phyloP scores from a whole-genome alignment of 2,113 vertebrate genomes.

The Bagarius yarrelli region DNA sequence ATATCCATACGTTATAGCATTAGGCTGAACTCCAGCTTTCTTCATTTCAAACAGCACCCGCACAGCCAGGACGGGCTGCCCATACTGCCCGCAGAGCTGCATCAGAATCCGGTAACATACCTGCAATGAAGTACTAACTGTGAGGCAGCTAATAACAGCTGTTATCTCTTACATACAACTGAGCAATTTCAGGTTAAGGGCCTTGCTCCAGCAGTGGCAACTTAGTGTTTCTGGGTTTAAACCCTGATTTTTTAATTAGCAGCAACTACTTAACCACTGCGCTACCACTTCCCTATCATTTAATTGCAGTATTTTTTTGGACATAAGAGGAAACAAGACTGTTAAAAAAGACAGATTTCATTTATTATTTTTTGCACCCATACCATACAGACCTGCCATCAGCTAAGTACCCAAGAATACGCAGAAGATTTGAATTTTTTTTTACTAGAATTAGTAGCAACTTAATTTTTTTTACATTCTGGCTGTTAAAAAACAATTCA shows the following conservation, averaged over 20 bases:
- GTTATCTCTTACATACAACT: too few relatives aligned
- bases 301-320: too few relatives aligned
- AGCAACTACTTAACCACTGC: too few relatives aligned
- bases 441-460: neutral
- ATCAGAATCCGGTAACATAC: constrained; percentile 96
- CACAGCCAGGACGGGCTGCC: constrained; percentile 93
- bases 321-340: neutral
- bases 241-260: too few relatives aligned
- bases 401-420: neutral
- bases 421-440: neutral
- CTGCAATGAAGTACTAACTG: constrained; percentile 63
- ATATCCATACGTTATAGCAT: constrained; percentile 97
- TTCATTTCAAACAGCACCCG: constrained; percentile 96
- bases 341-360: neutral
- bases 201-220: too few relatives aligned
- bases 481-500: too few relatives aligned
- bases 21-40: constrained; percentile 93
- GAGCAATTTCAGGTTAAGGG: too few relatives aligned
- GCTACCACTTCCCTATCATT: too few relatives aligned
- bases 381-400: neutral
- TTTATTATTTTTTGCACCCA: neutral
- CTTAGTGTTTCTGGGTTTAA: too few relatives aligned
- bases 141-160: neutral
- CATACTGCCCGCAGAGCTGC: constrained; percentile 96
- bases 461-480: too few relatives aligned